phyloP scores from a whole-genome alignment of 2,888 invertebrate genomes.

The Chirona hameri region DNA sequence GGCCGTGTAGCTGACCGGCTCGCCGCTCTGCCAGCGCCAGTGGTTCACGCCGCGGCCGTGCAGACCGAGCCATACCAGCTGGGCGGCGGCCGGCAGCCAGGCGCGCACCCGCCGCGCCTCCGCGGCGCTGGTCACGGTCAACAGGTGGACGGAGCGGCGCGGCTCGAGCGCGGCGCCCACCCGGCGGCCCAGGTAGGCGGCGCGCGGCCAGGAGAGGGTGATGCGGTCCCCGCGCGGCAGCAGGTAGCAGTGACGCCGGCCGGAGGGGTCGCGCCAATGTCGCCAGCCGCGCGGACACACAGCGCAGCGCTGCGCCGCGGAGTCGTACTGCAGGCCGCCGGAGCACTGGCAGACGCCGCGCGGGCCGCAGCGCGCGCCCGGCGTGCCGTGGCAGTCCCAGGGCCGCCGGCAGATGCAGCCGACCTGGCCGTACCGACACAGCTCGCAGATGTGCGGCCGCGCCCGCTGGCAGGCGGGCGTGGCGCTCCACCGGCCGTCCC shows the following conservation, averaged over 20 bases:
- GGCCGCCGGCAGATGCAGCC: background rate
- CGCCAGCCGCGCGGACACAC: background rate
- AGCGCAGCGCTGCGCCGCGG: background rate
- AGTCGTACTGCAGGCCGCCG: background rate
- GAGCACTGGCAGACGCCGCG: background rate
- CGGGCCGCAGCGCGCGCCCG: background rate
- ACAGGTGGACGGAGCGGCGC: background rate
- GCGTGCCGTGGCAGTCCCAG: background rate
- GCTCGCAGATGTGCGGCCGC: conserved; percentile 6
- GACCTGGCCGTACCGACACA: background rate
- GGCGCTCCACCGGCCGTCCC: background rate
- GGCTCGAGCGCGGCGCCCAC: background rate
- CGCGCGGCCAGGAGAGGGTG: background rate
- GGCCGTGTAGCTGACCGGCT: background rate
- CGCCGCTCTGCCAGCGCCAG: background rate
- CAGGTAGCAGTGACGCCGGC: background rate
- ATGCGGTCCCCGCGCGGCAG: background rate
- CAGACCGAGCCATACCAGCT: conserved; percentile 13
- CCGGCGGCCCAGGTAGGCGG: background rate
- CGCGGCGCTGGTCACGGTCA: background rate
- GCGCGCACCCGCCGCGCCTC: background rate
- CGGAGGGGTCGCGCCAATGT: background rate
- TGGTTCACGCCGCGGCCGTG: background rate
- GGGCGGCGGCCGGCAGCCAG: background rate
- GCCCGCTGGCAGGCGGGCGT: background rate